Conservation (phyloP, 2,888 invertebrate genomes). For the Bombyx huttoni region DNA sequence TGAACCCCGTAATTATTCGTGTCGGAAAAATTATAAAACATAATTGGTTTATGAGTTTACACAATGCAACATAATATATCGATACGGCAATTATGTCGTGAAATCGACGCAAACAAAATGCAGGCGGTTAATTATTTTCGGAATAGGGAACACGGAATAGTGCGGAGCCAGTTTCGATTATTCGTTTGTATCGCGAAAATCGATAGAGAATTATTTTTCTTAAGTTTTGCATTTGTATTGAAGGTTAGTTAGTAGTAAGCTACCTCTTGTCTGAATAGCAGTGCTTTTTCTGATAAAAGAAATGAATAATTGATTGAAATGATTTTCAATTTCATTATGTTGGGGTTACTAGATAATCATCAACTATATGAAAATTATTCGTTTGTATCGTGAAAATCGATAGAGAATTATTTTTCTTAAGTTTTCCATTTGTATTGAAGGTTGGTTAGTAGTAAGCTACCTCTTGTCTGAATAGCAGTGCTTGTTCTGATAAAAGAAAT, state of each 20-base stretch:
- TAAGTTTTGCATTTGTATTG: background rate
- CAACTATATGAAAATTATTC: too few species aligned
- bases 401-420: background rate
- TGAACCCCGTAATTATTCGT: constrained; percentile 42
- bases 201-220: background rate
- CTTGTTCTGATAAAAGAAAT: too few species aligned
- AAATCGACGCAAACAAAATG: constrained; percentile 55
- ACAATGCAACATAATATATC: constrained; percentile 48
- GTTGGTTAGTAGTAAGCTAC: too few species aligned
- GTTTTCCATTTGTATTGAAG: background rate
- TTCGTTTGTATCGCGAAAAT: background rate
- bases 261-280: too few species aligned
- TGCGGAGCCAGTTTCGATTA: background rate
- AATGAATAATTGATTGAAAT: too few species aligned
- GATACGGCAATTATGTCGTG: constrained; percentile 52
- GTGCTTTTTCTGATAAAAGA: too few species aligned
- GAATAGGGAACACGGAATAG: constrained; percentile 1
- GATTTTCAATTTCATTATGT: too few species aligned
- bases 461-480: too few species aligned
- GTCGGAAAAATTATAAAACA: constrained; percentile 22
- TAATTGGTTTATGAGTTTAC: constrained; percentile 66
- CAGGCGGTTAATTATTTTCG: constrained; percentile 37
- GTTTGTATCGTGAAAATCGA: background rate
- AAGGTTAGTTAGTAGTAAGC: too few species aligned
- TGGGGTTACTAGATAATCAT: too few species aligned